A percentile compares a stretch with the other conserved stretches of the same genome.
Evolutionary conservation across 2,797 vertebrate genomes (phyloP).

Genomic region (Dermochelys coriacea): DNA sequence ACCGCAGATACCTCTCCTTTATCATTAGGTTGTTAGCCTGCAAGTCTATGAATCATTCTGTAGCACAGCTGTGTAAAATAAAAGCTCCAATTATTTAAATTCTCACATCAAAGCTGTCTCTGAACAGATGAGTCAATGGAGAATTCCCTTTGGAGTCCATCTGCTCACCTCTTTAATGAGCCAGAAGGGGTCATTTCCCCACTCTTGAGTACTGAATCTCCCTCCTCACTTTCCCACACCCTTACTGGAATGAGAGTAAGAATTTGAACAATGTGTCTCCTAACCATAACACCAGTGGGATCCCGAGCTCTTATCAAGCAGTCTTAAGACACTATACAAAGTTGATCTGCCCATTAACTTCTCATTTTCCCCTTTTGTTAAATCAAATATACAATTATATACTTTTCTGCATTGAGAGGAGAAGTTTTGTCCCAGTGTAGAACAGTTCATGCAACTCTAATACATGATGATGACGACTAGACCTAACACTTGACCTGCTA

Average conservation of each 20-base stretch:
- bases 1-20: background rate
- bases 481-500: background rate
- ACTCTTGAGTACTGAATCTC: background rate
- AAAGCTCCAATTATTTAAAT: background rate
- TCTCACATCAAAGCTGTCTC: background rate
- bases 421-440: background rate
- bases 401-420: background rate
- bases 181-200: background rate
- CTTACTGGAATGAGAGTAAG: background rate
- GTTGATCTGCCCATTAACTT: background rate
- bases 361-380: background rate
- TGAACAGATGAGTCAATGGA: background rate
- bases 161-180: background rate
- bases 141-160: background rate
- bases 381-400: background rate
- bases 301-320: background rate
- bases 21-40: background rate
- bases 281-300: background rate
- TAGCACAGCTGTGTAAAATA: background rate
- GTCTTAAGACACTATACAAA: background rate
- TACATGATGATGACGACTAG: background rate
- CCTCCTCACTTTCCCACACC: rapidly evolving
- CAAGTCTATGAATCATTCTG: background rate
- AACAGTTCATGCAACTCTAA: background rate
- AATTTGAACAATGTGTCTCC: background rate